phyloP scores from a whole-genome alignment of 2,888 invertebrate species.

The Spilarctia lutea region DNA sequence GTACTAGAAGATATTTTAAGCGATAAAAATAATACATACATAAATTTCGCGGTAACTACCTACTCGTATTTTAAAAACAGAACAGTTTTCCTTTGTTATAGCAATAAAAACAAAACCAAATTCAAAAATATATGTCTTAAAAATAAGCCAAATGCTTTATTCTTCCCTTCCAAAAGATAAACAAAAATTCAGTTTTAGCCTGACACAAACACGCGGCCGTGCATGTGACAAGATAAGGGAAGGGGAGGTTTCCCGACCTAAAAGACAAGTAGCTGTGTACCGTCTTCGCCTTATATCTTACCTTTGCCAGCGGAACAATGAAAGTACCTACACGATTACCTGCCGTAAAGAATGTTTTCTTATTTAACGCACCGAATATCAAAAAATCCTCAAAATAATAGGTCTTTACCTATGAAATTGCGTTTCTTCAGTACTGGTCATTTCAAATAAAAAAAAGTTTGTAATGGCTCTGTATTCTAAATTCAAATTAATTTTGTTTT shows the following conservation, averaged over 20 bases:
- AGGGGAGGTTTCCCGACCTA: conserved; percentile 22
- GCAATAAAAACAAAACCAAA: neutral
- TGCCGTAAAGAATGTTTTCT: conserved; percentile 30
- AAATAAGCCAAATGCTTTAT: no score
- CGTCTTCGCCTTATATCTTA: conserved; percentile 33
- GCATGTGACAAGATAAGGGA: conserved; percentile 51
- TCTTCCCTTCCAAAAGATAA: conserved; percentile 33
- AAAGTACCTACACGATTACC: conserved; percentile 23
- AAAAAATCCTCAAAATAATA: neutral
- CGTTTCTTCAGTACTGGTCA: no score
- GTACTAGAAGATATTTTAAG: no score
- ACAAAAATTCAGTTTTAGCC: conserved; percentile 38
- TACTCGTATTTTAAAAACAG: no score
- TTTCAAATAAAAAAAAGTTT: no score
- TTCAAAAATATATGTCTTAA: conserved; percentile 17
- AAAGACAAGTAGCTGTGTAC: conserved; percentile 26
- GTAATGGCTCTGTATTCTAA: no score
- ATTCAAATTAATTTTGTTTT: no score
- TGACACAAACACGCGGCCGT: conserved; percentile 38
- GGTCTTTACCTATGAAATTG: no score
- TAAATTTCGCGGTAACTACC: no score
- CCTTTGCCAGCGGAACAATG: conserved; percentile 34
- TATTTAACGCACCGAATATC: conserved; percentile 16
- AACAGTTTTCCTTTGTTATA: neutral
- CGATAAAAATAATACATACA: no score